Percentiles rank a stretch among this genome's conserved stretches.
Conservation (phyloP, 2,888 invertebrate species). For the Spodoptera littoralis region DNA sequence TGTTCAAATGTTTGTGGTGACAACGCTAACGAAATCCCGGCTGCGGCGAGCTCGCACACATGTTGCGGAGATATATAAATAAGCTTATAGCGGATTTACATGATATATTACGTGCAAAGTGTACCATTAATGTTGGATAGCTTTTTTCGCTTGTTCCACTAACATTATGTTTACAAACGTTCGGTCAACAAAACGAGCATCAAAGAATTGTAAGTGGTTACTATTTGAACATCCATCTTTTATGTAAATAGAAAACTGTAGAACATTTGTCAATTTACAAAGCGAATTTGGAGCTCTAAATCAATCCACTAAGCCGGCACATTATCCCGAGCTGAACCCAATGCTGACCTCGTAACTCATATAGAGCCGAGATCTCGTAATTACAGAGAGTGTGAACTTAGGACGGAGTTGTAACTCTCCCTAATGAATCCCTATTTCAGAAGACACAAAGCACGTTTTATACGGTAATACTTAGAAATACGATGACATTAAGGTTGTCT, state of each 20-base stretch:
- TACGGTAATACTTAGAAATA: constrained; percentile 12
- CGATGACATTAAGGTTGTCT: not conserved
- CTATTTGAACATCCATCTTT: constrained; percentile 17
- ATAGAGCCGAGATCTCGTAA: constrained; percentile 34
- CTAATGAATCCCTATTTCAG: constrained; percentile 36
- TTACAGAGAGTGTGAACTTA: constrained; percentile 34
- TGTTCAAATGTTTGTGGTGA: constrained; percentile 64
- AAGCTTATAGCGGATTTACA: constrained; percentile 59
- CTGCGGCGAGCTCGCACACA: constrained; percentile 56
- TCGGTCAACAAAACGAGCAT: constrained; percentile 5
- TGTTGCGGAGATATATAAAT: constrained; percentile 61
- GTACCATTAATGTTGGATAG: constrained; percentile 45
- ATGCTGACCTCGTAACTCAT: constrained; percentile 38
- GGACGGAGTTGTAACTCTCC: constrained; percentile 23
- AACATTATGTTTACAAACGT: constrained; percentile 28
- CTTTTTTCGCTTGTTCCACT: constrained; percentile 35
- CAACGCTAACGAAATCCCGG: constrained; percentile 59
- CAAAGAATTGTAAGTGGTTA: constrained; percentile 10
- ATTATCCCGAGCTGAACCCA: constrained; percentile 14
- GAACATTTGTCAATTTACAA: not conserved
- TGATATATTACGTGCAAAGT: constrained; percentile 59
- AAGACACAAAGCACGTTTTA: constrained; percentile 1
- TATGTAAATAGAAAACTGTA: constrained; percentile 7
- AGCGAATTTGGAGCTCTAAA: constrained; percentile 13
- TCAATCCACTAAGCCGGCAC: constrained; percentile 23